Percentiles rank a stretch among this genome's conserved stretches.
Conservation (phyloP, 2,113 vertebrate species). For the Pleuronectes platessa region DNA sequence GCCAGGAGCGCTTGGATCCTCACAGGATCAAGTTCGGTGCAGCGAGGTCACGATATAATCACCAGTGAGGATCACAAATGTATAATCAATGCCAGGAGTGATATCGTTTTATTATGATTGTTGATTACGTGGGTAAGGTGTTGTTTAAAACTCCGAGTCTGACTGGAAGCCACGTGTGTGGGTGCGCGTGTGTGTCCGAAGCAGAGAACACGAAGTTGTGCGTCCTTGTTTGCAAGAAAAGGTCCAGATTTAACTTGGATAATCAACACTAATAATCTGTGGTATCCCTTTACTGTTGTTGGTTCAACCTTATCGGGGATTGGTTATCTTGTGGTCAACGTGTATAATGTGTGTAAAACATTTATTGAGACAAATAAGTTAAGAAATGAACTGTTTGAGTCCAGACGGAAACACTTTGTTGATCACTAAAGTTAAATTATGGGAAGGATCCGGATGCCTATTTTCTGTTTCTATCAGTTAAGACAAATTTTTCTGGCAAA, state of each 20-base stretch:
- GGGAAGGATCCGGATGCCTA: neutral
- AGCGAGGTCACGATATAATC: neutral
- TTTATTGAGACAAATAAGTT: neutral
- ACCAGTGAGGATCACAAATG: neutral
- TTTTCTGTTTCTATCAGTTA: neutral
- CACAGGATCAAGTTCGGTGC: neutral
- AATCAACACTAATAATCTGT: neutral
- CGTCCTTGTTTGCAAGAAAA: neutral
- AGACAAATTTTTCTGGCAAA: neutral
- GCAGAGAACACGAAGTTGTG: neutral
- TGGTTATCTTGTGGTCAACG: neutral
- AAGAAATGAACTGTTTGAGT: too few species aligned
- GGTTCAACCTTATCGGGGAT: neutral
- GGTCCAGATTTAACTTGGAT: conserved; percentile 20
- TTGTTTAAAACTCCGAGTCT: neutral
- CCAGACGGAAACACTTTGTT: neutral
- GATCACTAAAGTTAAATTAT: neutral
- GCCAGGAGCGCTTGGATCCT: neutral
- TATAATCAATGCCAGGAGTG: fast-evolving
- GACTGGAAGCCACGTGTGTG: neutral
- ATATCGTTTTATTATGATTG: neutral
- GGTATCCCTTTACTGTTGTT: neutral
- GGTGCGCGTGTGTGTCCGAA: neutral
- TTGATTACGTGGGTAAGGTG: neutral
- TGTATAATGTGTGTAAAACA: too few species aligned